These are phyloP conservation scores for Lepilemur septentrionalis DNA, from an alignment of 2,797 vertebrate genomes.

Conservation along the genomic window DNA sequence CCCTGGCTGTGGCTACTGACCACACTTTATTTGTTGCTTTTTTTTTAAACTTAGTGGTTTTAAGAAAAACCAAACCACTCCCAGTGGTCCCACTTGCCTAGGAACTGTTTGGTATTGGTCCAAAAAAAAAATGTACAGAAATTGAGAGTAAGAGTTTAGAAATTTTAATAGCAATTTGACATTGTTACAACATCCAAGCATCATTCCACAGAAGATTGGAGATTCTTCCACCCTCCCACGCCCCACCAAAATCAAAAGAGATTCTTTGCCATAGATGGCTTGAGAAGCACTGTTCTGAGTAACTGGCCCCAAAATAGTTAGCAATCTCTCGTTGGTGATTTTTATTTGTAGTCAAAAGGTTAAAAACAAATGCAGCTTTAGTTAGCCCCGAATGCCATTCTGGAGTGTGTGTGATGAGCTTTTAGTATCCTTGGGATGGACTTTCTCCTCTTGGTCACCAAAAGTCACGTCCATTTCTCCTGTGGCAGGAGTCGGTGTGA, in stretches of 20 bases:
- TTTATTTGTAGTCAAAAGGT: constrained; percentile 16
- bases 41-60: background rate
- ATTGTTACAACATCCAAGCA: background rate
- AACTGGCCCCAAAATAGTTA: background rate
- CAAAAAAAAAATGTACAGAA: background rate
- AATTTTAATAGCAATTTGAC: background rate
- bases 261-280: background rate
- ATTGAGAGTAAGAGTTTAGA: background rate
- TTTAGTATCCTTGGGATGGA: background rate
- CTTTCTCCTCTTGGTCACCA: too few species aligned
- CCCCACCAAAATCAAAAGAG: background rate
- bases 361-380: background rate
- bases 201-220: background rate
- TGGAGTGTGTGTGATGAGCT: too few species aligned
- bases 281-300: background rate
- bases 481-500: fast-evolving
- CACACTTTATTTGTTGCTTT: background rate
- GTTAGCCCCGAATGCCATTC: background rate
- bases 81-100: background rate
- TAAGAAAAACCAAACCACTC: too few species aligned
- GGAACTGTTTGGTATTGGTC: background rate
- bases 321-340: background rate
- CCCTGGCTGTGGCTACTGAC: background rate
- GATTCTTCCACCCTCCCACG: fast-evolving
- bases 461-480: background rate